Evolutionary conservation across 2,888 invertebrate genomes (phyloP), one percentile per base, ranked within the genome.

Genomic region (Limnephilus rhombicus): DNA sequence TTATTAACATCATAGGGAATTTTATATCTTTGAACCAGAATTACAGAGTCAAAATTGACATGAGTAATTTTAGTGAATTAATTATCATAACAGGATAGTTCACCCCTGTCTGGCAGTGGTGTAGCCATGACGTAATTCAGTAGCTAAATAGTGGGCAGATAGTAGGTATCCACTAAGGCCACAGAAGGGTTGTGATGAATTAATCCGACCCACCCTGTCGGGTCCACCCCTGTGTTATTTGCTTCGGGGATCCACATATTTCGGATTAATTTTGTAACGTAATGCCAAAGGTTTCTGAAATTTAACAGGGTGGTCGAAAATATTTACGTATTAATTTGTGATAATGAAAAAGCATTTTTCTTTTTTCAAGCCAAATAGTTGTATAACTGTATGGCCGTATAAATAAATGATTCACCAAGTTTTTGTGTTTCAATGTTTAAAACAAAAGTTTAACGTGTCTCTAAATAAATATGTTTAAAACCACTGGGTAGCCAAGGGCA

Each of bases 251-350:
- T 68, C 68, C 87, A 87, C 83, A 90, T 90, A 90, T 90, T 90
- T 53, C 53, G 83, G 83, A 90, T 90, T 90, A 90, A 90, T 83
- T 83, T 90, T 83, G 90, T 83, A 83, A 90, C 90, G 49, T 90
- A 83, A 90, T 90, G 37, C 83, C 83, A 90, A 81, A 68, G 53
- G 87, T 87, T 86, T 87, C 87, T 49, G 41, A 45, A 45, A 45
- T 45, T 12, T 29, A 49, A 86, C 45, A 24, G 85, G 85, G 1
- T 49, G 49, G 13, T 45, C 12, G 15, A 85, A 85, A 85, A 31
- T 82, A 29, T 82, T 13, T 31, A 34, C 31, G 1, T 29, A 81
- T 31, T 53, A 3, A 4, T 18, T 18, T 68, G 5, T 24, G 5
- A 24, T 68, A 18, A 68, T 68, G 24, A 5, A 68, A 18, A 18